Conservation (phyloP, 2,113 vertebrate species). For the Bothrops jararaca region DNA sequence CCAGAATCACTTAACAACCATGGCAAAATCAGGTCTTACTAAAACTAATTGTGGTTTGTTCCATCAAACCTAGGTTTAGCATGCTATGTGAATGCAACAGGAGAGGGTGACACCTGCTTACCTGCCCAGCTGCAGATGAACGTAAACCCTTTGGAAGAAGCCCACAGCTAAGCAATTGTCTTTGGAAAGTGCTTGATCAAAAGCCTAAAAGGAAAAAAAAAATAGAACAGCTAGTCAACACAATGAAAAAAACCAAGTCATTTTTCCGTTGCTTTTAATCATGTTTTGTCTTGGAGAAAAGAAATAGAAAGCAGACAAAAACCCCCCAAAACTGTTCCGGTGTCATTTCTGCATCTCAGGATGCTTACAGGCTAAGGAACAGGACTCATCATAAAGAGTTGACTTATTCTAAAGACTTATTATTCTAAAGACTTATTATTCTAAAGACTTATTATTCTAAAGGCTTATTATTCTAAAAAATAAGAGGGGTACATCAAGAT, state of each 20-base stretch:
- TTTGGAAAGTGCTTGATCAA: conserved; percentile 72
- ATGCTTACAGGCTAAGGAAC: background rate
- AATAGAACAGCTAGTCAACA: background rate
- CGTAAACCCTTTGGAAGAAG: conserved; percentile 79
- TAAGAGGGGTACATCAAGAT: no score
- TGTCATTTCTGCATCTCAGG: background rate
- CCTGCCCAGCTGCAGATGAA: conserved; percentile 71
- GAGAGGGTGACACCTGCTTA: conserved; percentile 37
- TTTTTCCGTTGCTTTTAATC: background rate
- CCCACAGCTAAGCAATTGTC: conserved; percentile 78
- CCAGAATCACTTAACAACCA: no score
- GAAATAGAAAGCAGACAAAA: background rate
- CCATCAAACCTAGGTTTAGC: background rate
- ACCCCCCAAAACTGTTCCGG: background rate
- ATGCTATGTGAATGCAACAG: background rate
- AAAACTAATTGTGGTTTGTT: background rate
- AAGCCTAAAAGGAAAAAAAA: conserved; percentile 66
- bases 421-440: no score
- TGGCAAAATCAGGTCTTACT: no score
- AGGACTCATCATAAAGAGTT: no score
- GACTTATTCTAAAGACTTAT: no score
- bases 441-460: no score
- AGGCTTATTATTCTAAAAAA: no score
- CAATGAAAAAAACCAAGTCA: background rate
- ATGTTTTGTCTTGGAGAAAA: background rate